These are phyloP conservation scores for Pedetes capensis DNA, from an alignment of 2,113 vertebrate genomes.

Conservation along the genomic window DNA sequence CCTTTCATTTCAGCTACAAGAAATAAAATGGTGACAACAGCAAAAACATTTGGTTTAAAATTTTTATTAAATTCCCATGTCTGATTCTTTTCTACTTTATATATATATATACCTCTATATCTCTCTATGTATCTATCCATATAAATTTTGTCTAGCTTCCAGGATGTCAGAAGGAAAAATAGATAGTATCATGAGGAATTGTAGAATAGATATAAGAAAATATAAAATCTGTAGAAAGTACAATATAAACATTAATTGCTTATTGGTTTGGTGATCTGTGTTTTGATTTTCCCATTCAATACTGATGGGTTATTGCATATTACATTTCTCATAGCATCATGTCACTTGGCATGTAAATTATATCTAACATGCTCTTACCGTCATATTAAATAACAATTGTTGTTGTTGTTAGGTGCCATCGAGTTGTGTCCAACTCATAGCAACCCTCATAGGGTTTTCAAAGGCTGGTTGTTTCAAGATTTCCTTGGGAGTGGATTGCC, in stretches of 20 bases:
- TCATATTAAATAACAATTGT: not conserved
- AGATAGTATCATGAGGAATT: not conserved
- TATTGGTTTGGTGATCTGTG: not conserved
- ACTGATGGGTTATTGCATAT: not conserved
- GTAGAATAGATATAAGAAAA: not conserved
- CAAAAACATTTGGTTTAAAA: not conserved
- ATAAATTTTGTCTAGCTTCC: not conserved
- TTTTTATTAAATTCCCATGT: not conserved
- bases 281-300: not conserved
- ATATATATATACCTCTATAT: too few species aligned
- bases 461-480: too few species aligned
- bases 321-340: not conserved
- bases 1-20: not conserved
- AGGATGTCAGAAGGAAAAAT: not conserved
- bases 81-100: not conserved
- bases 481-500: too few species aligned
- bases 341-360: not conserved
- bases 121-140: too few species aligned
- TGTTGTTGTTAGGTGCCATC: too few species aligned
- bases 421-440: too few species aligned
- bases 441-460: too few species aligned
- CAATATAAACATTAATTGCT: not conserved
- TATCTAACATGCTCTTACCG: not conserved
- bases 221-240: not conserved
- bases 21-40: too few species aligned